Evolutionary conservation across 2,113 vertebrate genomes (phyloP).

Genomic region (Psettodes erumei): DNA sequence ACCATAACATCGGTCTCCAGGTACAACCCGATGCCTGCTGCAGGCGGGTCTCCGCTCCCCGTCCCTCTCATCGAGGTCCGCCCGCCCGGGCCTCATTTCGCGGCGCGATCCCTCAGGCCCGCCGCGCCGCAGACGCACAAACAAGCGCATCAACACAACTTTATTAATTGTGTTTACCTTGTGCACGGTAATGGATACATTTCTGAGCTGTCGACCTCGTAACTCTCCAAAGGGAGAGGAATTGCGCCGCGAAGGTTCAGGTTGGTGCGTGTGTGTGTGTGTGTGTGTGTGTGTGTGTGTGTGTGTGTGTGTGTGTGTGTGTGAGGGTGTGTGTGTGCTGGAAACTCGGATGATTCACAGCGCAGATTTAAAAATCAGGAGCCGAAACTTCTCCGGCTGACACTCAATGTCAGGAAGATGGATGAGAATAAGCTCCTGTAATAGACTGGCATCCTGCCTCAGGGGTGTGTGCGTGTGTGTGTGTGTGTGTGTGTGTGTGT

Average conservation of each 20-base stretch:
- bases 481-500: too few relatives aligned
- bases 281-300: too few relatives aligned
- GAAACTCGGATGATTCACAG: slow-evolving; percentile 14
- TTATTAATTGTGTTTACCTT: slow-evolving; percentile 24
- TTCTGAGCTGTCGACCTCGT: neutral
- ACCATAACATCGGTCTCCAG: slow-evolving; percentile 72
- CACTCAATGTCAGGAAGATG: slow-evolving; percentile 38
- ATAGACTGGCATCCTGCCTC: slow-evolving; percentile 48
- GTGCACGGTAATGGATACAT: neutral
- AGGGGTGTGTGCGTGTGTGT: too few relatives aligned
- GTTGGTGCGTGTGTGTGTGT: too few relatives aligned
- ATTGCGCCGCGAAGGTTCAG: neutral
- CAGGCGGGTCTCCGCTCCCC: slow-evolving; percentile 60
- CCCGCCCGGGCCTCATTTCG: slow-evolving; percentile 32
- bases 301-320: too few relatives aligned
- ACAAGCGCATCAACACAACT: slow-evolving; percentile 6
- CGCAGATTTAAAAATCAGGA: slow-evolving; percentile 18
- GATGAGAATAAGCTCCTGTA: slow-evolving; percentile 47
- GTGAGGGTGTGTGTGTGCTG: too few relatives aligned
- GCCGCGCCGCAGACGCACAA: neutral
- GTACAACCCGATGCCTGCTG: slow-evolving; percentile 68
- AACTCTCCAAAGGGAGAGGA: slow-evolving; percentile 11
- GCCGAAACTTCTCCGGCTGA: slow-evolving; percentile 10
- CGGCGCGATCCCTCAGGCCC: slow-evolving; percentile 7
- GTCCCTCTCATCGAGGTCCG: slow-evolving; percentile 64